A percentile compares a stretch with the other conserved stretches of the same genome.
Conservation (phyloP, 2,888 invertebrate species). For the Noctua fimbriata region DNA sequence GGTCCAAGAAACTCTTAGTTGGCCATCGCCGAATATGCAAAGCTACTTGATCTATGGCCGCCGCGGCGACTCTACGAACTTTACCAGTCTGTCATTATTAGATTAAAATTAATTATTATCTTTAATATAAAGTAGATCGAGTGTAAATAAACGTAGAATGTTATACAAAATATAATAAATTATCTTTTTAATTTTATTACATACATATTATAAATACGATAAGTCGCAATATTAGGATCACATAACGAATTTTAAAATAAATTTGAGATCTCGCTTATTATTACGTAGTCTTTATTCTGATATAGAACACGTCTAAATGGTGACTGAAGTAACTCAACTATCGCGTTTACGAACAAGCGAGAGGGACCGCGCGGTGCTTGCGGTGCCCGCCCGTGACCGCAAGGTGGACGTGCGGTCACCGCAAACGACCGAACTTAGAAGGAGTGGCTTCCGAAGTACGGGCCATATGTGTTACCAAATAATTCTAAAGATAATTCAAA, state of each 20-base stretch:
- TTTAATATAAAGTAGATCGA: slow-evolving; percentile 89
- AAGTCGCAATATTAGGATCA: slow-evolving; percentile 89
- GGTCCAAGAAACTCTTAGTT: slow-evolving; percentile 90
- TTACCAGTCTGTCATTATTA: slow-evolving; percentile 91
- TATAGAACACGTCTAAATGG: slow-evolving; percentile 89
- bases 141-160: slow-evolving; percentile 90
- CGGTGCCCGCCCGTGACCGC: slow-evolving; percentile 45
- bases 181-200: slow-evolving; percentile 86
- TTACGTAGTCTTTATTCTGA: slow-evolving; percentile 90
- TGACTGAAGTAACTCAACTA: slow-evolving; percentile 87
- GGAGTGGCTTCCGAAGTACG: slow-evolving; percentile 73
- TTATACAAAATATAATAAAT: slow-evolving; percentile 90
- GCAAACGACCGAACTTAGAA: slow-evolving; percentile 52
- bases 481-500: slow-evolving; percentile 54
- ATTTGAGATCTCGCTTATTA: slow-evolving; percentile 91
- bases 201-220: slow-evolving; percentile 85
- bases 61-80: slow-evolving; percentile 90
- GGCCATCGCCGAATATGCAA: slow-evolving; percentile 90
- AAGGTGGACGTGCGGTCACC: slow-evolving; percentile 31
- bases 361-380: slow-evolving; percentile 76
- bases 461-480: slow-evolving; percentile 73
- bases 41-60: slow-evolving; percentile 90
- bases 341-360: slow-evolving; percentile 88
- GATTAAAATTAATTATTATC: slow-evolving; percentile 91
- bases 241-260: slow-evolving; percentile 89